Conservation (phyloP, 2,888 invertebrate species). For the Chironomus tentans region DNA sequence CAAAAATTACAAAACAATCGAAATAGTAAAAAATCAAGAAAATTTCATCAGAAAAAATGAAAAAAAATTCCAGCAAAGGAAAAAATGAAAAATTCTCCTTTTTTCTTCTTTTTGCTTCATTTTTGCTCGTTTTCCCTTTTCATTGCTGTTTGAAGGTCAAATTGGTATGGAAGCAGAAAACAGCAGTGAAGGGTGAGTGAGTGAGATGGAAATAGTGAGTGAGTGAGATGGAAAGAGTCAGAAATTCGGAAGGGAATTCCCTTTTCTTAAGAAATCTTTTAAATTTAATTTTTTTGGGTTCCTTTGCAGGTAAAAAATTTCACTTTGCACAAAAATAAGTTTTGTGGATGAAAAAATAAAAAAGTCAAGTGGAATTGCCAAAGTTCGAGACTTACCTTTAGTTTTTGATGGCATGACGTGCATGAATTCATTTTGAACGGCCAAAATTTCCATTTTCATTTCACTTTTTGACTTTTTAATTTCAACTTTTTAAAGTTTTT, state of each 20-base stretch:
- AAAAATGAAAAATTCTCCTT: background rate
- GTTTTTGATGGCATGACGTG: conserved; percentile 50
- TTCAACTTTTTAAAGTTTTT: background rate
- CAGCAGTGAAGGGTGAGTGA: background rate
- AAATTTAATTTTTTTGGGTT: no score
- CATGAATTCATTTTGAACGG: conserved; percentile 66
- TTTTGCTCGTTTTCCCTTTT: background rate
- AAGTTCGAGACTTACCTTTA: conserved; percentile 54
- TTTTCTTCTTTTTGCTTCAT: background rate
- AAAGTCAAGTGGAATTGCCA: conserved; percentile 33
- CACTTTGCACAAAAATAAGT: background rate
- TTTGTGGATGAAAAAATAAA: conserved; percentile 9
- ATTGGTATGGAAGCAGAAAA: no score
- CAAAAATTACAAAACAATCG: no score
- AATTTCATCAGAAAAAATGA: background rate
- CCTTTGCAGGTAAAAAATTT: background rate
- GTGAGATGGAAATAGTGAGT: background rate
- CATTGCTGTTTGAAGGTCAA: conserved; percentile 6
- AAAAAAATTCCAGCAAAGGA: background rate
- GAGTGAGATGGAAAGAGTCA: no score
- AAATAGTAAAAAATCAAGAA: no score
- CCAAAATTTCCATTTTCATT: conserved; percentile 68
- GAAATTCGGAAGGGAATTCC: background rate
- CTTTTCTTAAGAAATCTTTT: background rate
- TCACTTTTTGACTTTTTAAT: conserved; percentile 35